Evolutionary conservation across 2,888 invertebrate genomes (phyloP), one percentile per base, ranked within the genome.

Genomic region (Drosophila crucigera): DNA sequence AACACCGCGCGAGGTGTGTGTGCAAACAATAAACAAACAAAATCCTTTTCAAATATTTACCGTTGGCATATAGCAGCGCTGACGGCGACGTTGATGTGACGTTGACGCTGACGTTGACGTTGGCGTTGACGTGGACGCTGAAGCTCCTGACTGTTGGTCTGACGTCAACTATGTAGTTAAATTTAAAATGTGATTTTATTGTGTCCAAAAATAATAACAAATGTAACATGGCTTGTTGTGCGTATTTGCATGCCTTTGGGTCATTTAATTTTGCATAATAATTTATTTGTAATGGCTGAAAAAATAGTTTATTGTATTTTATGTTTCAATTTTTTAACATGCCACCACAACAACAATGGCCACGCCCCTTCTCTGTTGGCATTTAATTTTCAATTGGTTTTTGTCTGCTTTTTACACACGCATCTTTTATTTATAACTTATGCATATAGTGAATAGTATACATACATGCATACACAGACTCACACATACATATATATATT

Each of bases 11-110:
- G 89, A 91, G 90, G 92, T 92, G 91, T 91, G 89, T 91, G 90
- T 87, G 90, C 84, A 92, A 92, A 91, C 91, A 91, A 90, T 90
- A 91, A 91, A 91, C 91, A 92, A 91, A 92, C 91, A 91, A 91
- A 89, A 91, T 91, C 91, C 91, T 91, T 91, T 91, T 88, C 92
- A 91, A 91, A 91, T 91, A 91, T 91, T 92, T 89, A 92, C 92
- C 81, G 81, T 91, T 90, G 76, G 91, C 90, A 91, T 91, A 91
- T 86, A 89, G 71, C 73, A 80, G 69, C 78, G 84, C 54, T 83
- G 84, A 80, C 85, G 68, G 65, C 79, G 83, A 84, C 80, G 73
- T 50, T 60, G 68, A 68, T 35, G 69, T 31, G 66, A 83, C 78
- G 61, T 33, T 55, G 59, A 74, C 67, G 74, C 31, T 68, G 61